A percentile compares a stretch with the other conserved stretches of the same genome.
Conservation (phyloP, 2,113 vertebrate species). For the Spea bombifrons region DNA sequence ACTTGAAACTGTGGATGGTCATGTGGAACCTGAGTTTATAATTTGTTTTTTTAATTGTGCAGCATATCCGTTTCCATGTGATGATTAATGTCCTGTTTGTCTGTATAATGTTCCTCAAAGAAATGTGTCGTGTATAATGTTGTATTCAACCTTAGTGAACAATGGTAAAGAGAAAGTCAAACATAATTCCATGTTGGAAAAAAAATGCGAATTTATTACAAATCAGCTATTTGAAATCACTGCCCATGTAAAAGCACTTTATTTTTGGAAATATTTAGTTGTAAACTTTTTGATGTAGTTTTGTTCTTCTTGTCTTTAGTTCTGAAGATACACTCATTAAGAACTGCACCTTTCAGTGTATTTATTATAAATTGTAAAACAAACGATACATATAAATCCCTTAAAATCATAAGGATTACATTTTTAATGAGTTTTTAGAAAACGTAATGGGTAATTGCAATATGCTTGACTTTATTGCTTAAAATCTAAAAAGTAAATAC, state of each 20-base stretch:
- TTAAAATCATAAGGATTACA: too few species aligned
- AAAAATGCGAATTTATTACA: conserved; percentile 29
- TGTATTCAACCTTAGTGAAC: conserved; percentile 62
- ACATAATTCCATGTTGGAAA: conserved; percentile 46
- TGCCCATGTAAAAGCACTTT: conserved; percentile 41
- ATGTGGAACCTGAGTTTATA: conserved; percentile 59
- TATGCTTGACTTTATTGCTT: too few species aligned
- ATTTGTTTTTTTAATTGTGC: conserved; percentile 61
- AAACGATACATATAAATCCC: too few species aligned
- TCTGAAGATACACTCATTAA: not conserved
- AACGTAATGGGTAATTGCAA: too few species aligned
- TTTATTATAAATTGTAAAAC: too few species aligned
- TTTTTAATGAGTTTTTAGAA: too few species aligned
- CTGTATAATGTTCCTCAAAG: conserved; percentile 64
- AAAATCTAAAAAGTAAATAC: too few species aligned
- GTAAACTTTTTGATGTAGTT: not conserved
- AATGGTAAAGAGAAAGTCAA: conserved; percentile 73
- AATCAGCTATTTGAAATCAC: not conserved
- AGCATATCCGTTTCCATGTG: conserved; percentile 69
- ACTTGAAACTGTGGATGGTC: conserved; percentile 64
- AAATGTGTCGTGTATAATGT: conserved; percentile 66
- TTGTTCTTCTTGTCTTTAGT: not conserved
- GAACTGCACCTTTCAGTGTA: too few species aligned
- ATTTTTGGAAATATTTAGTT: not conserved
- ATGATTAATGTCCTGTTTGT: conserved; percentile 73